These are phyloP conservation scores for Anorthoa munda DNA, from an alignment of 2,888 invertebrate species.

Conservation along the genomic window DNA sequence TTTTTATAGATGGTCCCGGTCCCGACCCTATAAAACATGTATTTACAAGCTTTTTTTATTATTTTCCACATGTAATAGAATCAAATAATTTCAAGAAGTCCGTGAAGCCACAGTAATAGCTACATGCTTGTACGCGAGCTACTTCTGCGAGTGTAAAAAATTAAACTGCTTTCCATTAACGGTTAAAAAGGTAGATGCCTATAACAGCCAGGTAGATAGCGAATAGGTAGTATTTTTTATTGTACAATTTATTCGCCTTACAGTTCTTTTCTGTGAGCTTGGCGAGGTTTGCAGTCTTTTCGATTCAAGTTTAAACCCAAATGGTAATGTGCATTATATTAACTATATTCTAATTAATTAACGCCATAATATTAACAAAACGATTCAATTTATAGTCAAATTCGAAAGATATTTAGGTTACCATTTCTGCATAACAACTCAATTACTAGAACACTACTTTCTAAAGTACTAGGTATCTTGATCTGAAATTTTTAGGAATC, in stretches of 20 bases:
- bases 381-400: not conserved
- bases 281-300: conserved; percentile 1
- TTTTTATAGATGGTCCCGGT: not conserved
- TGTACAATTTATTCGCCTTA: too few species aligned
- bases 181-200: not conserved
- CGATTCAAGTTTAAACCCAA: not conserved
- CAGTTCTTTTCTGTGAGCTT: not conserved
- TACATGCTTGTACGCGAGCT: not conserved
- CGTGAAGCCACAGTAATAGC: not conserved
- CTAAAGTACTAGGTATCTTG: not conserved
- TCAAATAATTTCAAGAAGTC: not conserved
- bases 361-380: not conserved
- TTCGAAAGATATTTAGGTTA: not conserved
- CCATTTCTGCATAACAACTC: not conserved
- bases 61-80: not conserved
- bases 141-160: not conserved
- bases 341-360: not conserved
- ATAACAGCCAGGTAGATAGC: too few species aligned
- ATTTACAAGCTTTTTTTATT: not conserved
- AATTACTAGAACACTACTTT: not conserved
- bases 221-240: too few species aligned
- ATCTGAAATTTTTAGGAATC: not conserved
- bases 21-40: too few species aligned
- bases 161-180: not conserved
- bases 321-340: not conserved